These are phyloP conservation scores for Scopus umbretta DNA, from an alignment of 2,113 vertebrate genomes.

Conservation along the genomic window DNA sequence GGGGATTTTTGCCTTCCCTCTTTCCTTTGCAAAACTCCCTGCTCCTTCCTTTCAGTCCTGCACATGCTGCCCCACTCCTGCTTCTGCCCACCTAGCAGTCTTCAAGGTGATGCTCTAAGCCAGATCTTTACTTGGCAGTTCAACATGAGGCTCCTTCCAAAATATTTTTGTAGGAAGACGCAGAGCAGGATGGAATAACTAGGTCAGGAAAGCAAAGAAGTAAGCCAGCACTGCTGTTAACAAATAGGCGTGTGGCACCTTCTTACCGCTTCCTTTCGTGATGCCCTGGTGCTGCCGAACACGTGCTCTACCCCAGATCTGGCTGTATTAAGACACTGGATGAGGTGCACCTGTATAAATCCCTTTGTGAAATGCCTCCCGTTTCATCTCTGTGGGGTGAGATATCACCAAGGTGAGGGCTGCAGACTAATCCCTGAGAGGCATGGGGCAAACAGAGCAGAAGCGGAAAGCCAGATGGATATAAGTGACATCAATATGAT, in stretches of 20 bases:
- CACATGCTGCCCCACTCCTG: not conserved
- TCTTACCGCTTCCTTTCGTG: not conserved
- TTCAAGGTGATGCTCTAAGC: not conserved
- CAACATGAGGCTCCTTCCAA: not conserved
- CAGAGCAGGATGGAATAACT: not conserved
- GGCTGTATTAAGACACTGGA: not conserved
- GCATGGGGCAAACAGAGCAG: not conserved
- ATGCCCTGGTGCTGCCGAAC: not conserved
- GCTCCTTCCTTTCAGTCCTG: not conserved
- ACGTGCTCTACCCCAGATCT: not conserved
- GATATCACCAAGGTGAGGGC: not conserved
- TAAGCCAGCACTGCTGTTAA: not conserved
- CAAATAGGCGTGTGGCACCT: not conserved
- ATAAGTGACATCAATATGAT: accelerated
- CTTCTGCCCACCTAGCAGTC: not conserved
- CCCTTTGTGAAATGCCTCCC: not conserved
- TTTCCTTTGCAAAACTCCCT: not conserved
- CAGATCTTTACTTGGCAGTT: not conserved
- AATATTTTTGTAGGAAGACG: not conserved
- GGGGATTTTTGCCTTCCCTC: not conserved
- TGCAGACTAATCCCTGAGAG: not conserved
- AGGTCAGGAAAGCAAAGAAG: not conserved
- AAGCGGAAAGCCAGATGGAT: not conserved
- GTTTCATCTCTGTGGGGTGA: not conserved
- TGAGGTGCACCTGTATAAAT: not conserved